Evolutionary conservation across 2,113 vertebrate genomes (phyloP).

Genomic region (Etheostoma cragini): DNA sequence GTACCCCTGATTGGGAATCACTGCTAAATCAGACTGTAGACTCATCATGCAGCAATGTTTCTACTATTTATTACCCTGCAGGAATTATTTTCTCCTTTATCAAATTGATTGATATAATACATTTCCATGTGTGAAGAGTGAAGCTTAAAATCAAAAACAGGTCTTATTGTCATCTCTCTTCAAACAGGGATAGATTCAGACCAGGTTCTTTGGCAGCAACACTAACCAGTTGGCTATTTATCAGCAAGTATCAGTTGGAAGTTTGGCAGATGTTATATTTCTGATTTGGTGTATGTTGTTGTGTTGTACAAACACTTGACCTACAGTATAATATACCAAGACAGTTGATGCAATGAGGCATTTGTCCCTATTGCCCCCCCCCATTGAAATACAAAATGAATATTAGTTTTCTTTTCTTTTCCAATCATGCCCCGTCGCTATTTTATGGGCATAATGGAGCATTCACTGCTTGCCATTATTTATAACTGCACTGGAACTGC

Average conservation of each 20-base stretch:
- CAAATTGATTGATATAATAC: background rate
- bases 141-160: constrained; percentile 12
- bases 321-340: constrained; percentile 11
- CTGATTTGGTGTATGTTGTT: constrained; percentile 76
- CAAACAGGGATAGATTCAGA: constrained; percentile 52
- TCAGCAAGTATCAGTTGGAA: constrained; percentile 46
- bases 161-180: constrained; percentile 33
- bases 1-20: background rate
- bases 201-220: constrained; percentile 48
- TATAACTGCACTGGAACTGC: constrained; percentile 38
- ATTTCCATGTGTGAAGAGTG: background rate
- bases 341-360: constrained; percentile 42
- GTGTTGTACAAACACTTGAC: constrained; percentile 59
- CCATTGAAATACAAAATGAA: constrained; percentile 33
- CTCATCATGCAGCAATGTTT: background rate
- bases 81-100: background rate
- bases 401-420: constrained; percentile 33
- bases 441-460: constrained; percentile 29
- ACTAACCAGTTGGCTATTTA: constrained; percentile 43
- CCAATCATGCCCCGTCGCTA: constrained; percentile 17
- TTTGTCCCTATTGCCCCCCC: constrained; percentile 33
- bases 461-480: constrained; percentile 42
- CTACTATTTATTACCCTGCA: background rate
- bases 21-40: background rate
- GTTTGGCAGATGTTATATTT: constrained; percentile 42